These are phyloP conservation scores for Eolophus roseicapilla DNA, from an alignment of 2,113 vertebrate genomes.

Conservation along the genomic window DNA sequence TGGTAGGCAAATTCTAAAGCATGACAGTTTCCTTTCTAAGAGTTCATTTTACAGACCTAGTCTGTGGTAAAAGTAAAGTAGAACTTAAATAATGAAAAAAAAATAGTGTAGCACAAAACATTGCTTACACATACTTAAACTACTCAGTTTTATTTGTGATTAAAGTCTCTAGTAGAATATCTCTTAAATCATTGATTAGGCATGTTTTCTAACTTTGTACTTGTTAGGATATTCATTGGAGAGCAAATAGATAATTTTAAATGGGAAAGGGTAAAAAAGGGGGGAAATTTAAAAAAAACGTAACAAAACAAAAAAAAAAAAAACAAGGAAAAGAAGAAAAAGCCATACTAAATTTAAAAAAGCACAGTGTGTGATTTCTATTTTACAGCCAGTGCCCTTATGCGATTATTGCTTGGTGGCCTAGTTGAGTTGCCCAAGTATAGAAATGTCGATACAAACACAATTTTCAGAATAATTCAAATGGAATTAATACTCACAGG, in stretches of 20 bases:
- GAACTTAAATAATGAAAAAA: neutral
- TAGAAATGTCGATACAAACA: slow-evolving; percentile 29
- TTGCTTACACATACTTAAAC: neutral
- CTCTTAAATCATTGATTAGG: neutral
- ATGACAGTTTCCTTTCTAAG: neutral
- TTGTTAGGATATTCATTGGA: neutral
- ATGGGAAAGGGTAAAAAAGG: neutral
- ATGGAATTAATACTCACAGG: slow-evolving; percentile 82
- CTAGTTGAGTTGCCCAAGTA: slow-evolving; percentile 21
- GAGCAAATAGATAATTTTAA: neutral
- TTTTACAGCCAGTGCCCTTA: neutral
- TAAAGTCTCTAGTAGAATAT: neutral
- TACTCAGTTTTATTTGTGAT: neutral
- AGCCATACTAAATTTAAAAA: neutral
- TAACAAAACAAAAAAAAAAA: neutral
- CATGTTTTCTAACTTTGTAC: neutral
- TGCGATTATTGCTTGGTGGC: slow-evolving; percentile 30
- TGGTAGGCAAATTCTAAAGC: neutral
- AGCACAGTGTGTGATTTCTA: neutral
- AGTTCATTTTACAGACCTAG: neutral
- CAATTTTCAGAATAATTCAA: slow-evolving; percentile 44
- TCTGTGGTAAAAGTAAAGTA: neutral
- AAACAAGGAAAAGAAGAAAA: neutral
- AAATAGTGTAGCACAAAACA: neutral
- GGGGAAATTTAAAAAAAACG: rapidly evolving